phyloP scores from a whole-genome alignment of 1,140 invertebrate species.

The Zaprionus taronus region DNA sequence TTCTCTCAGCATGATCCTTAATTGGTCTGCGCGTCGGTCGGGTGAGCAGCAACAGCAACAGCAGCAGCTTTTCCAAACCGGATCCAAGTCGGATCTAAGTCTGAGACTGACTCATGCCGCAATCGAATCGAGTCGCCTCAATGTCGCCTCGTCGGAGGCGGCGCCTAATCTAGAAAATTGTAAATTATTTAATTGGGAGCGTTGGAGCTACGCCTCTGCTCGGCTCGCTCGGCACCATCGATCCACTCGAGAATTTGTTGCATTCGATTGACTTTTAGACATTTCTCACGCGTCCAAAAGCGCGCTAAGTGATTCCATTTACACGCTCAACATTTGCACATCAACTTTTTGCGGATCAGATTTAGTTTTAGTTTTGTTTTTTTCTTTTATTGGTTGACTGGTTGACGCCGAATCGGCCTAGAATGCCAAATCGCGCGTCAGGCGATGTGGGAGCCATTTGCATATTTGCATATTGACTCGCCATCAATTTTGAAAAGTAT shows the following conservation, averaged over 20 bases:
- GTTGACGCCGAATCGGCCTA: constrained; percentile 31
- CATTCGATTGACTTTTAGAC: constrained; percentile 46
- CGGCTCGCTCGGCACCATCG: background rate
- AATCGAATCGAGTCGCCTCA: constrained; percentile 25
- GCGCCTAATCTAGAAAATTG: constrained; percentile 53
- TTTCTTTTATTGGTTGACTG: constrained; percentile 19
- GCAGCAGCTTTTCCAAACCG: constrained; percentile 37
- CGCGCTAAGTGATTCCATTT: constrained; percentile 34
- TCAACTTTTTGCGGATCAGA: constrained; percentile 40
- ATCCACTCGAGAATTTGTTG: constrained; percentile 34
- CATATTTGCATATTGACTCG: constrained; percentile 25
- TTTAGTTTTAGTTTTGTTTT: constrained; percentile 7
- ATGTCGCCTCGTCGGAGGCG: constrained; percentile 46
- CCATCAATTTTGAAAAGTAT: constrained; percentile 39
- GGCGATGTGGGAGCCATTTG: constrained; percentile 47
- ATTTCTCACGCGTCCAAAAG: constrained; percentile 48
- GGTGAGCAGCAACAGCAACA: too few species aligned
- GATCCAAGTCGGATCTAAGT: constrained; percentile 33
- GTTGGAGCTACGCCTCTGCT: constrained; percentile 46
- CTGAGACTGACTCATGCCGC: constrained; percentile 32
- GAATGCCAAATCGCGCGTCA: constrained; percentile 24
- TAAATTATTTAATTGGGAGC: constrained; percentile 53
- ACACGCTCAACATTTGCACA: constrained; percentile 32
- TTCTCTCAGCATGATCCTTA: constrained; percentile 39
- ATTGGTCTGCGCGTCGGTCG: constrained; percentile 32